Conservation (phyloP, 2,797 vertebrate species). For the Molossus alvarezi region DNA sequence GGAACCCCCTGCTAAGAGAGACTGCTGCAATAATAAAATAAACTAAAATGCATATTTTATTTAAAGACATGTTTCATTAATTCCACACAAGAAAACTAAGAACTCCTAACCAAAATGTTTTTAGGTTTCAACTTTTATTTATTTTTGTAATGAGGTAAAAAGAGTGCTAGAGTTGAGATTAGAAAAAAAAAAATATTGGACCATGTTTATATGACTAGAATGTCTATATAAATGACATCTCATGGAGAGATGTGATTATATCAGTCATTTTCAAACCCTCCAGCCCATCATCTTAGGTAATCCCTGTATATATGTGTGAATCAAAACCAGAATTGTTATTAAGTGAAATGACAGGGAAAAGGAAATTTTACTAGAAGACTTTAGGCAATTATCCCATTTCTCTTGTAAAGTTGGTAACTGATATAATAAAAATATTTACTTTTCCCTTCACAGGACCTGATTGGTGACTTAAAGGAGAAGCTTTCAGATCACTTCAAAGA, state of each 20-base stretch:
- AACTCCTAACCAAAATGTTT: not conserved
- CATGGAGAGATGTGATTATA: not conserved
- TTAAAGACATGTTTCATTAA: constrained; percentile 30
- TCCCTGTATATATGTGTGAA: not conserved
- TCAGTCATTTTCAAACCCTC: not conserved
- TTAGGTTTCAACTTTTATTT: constrained; percentile 44
- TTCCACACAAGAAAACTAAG: constrained; percentile 14
- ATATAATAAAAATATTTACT: not conserved
- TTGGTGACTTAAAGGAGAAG: constrained; percentile 89
- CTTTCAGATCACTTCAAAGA: constrained; percentile 92
- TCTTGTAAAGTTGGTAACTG: not conserved
- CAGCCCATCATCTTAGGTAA: not conserved
- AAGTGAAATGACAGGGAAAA: not conserved
- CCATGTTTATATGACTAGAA: not conserved
- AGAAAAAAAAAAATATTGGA: not conserved
- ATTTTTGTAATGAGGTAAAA: constrained; percentile 51
- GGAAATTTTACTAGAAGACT: not conserved
- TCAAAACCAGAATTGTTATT: not conserved
- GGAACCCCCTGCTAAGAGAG: not conserved
- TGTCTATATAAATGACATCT: not conserved
- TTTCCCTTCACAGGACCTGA: constrained; percentile 88
- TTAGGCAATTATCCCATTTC: not conserved
- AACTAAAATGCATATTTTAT: constrained; percentile 29
- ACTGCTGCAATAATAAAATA: constrained; percentile 2
- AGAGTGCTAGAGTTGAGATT: not conserved